Percentiles rank a stretch among this genome's conserved stretches.
Evolutionary conservation across 2,888 invertebrate genomes (phyloP).

Genomic region (Meliscaeva auricollis): DNA sequence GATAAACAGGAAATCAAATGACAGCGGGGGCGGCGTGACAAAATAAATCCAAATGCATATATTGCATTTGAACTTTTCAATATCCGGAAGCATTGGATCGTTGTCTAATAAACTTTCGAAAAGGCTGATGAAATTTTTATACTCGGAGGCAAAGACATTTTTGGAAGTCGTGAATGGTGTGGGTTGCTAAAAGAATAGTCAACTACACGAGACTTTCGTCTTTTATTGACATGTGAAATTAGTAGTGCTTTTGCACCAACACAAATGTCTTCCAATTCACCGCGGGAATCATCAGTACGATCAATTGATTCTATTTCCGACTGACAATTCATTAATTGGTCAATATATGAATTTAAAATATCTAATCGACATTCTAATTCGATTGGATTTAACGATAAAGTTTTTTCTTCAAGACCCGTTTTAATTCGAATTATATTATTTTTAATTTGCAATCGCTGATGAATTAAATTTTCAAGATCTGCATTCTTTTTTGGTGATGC

Average conservation of each 20-base stretch:
- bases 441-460: neutral
- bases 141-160: constrained; percentile 16
- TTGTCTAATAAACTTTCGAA: neutral
- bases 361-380: constrained; percentile 30
- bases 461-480: neutral
- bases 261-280: too few species aligned
- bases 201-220: neutral
- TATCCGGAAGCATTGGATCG: constrained; percentile 33
- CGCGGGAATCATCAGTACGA: neutral
- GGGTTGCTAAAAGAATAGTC: constrained; percentile 24
- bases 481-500: neutral
- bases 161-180: constrained; percentile 27
- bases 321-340: constrained; percentile 29
- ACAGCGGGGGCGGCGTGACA: too few species aligned
- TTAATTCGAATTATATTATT: neutral
- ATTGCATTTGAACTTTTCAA: constrained; percentile 54
- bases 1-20: constrained; percentile 57
- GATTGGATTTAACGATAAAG: constrained; percentile 13
- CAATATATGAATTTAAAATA: constrained; percentile 41
- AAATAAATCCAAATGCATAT: too few species aligned
- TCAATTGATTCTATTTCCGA: constrained; percentile 26
- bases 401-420: constrained; percentile 10
- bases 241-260: too few species aligned
- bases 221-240: neutral
- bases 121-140: too few species aligned